A percentile compares a stretch with the other conserved stretches of the same genome.
Conservation (phyloP, 2,888 invertebrate genomes). For the Cantharis rufa region DNA sequence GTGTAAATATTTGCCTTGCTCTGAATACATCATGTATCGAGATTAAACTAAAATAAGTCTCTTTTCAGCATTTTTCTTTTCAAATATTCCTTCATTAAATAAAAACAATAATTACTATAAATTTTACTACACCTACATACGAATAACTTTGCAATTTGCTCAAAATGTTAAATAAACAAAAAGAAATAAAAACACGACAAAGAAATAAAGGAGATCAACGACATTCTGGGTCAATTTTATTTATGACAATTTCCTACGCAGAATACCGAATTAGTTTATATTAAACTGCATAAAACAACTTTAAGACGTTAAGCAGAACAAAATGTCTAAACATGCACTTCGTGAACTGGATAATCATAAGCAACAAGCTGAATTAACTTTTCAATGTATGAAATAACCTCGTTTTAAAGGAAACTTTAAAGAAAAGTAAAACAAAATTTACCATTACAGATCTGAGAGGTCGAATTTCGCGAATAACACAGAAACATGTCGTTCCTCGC, state of each 20-base stretch:
- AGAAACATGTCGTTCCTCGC: too few relatives aligned
- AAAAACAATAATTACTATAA: not conserved
- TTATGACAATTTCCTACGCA: not conserved
- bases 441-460: too few relatives aligned
- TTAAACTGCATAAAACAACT: not conserved
- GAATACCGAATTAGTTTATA: not conserved
- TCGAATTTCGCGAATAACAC: too few relatives aligned
- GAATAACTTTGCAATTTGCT: not conserved
- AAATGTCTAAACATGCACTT: not conserved
- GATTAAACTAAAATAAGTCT: not conserved
- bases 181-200: not conserved
- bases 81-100: too few relatives aligned
- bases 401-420: not conserved
- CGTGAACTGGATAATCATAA: not conserved
- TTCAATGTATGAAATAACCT: not conserved
- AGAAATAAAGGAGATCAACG: not conserved
- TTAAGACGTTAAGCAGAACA: not conserved
- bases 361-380: not conserved
- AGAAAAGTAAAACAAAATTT: too few relatives aligned
- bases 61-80: not conserved
- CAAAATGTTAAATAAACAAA: not conserved
- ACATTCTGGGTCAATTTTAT: not conserved
- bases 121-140: not conserved
- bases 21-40: not conserved
- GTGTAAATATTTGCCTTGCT: too few relatives aligned